phyloP scores from a whole-genome alignment of 2,888 invertebrate genomes.

The Malthinus seriepunctatus region DNA sequence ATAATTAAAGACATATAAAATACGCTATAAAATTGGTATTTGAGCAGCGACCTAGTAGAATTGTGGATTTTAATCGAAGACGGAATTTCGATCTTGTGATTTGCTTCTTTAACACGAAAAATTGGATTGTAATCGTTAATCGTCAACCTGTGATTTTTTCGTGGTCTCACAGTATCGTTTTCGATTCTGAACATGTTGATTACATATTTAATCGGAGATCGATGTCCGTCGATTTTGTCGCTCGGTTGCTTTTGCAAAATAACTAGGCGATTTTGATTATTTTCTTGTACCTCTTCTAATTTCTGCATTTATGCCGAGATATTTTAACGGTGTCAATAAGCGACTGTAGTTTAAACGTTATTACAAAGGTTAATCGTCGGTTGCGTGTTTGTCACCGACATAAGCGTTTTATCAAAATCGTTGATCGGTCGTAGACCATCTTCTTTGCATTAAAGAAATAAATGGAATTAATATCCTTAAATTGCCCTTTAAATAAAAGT shows the following conservation, averaged over 20 bases:
- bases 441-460: slow-evolving; percentile 4
- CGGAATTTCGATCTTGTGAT: slow-evolving; percentile 2
- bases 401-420: slow-evolving; percentile 12
- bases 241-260: too few species aligned
- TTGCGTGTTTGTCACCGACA: slow-evolving; percentile 9
- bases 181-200: slow-evolving; percentile 11
- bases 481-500: not conserved
- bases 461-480: slow-evolving; percentile 9
- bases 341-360: too few species aligned
- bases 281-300: too few species aligned
- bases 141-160: not conserved
- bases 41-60: too few species aligned
- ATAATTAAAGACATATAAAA: too few species aligned
- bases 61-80: not conserved
- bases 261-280: too few species aligned
- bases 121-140: not conserved
- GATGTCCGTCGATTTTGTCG: too few species aligned
- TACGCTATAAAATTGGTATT: too few species aligned
- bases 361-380: slow-evolving; percentile 1
- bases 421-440: not conserved
- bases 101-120: not conserved
- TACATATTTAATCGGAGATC: slow-evolving; percentile 1
- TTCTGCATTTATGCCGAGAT: not conserved
- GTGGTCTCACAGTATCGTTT: not conserved
- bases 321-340: not conserved